These are phyloP conservation scores for Nasonia oneida DNA, from an alignment of 2,888 invertebrate species.

Conservation along the genomic window DNA sequence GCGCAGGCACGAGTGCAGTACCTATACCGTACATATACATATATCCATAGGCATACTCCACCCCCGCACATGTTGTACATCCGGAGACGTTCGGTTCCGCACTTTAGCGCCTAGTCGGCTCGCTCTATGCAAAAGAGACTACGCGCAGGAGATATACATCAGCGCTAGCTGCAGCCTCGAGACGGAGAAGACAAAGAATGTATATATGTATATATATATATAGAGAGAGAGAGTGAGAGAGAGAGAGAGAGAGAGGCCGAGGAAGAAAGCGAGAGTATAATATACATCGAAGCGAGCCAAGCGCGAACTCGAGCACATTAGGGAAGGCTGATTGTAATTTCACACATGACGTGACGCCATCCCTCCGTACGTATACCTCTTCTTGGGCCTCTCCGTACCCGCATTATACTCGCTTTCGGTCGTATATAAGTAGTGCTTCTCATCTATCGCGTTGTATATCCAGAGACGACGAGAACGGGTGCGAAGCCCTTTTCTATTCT, in stretches of 20 bases:
- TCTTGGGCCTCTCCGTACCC: slow-evolving; percentile 47
- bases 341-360: slow-evolving; percentile 73
- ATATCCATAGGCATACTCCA: neutral
- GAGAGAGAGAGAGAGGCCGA: neutral
- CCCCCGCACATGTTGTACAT: neutral
- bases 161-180: no score
- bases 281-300: slow-evolving; percentile 53
- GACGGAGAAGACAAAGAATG: no score
- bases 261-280: slow-evolving; percentile 48
- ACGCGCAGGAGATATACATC: neutral
- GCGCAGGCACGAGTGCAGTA: neutral
- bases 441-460: neutral
- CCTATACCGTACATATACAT: neutral
- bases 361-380: slow-evolving; percentile 48
- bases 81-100: slow-evolving; percentile 2
- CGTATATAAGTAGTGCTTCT: slow-evolving; percentile 1
- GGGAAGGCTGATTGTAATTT: slow-evolving; percentile 74
- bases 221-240: no score
- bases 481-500: slow-evolving; percentile 37
- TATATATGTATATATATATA: no score
- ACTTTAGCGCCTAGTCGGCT: slow-evolving; percentile 27
- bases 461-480: neutral
- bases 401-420: neutral
- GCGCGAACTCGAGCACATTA: slow-evolving; percentile 67
- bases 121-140: slow-evolving; percentile 37